phyloP scores from a whole-genome alignment of 2,113 vertebrate species.

The Rhynchomys soricoides region DNA sequence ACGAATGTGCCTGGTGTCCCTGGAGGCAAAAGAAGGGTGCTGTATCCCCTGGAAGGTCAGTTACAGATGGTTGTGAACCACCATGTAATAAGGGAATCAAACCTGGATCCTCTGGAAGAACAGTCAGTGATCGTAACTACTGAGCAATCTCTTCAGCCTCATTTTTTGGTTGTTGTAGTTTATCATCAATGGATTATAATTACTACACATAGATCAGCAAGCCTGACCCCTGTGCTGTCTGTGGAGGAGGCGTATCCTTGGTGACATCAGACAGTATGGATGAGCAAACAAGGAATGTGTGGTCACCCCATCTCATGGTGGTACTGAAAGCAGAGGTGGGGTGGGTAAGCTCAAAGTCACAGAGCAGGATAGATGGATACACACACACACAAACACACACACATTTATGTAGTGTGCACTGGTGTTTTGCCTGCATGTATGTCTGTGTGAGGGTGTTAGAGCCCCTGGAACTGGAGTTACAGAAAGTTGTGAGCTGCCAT shows the following conservation, averaged over 20 bases:
- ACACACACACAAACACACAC: no score
- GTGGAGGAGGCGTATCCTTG: background rate
- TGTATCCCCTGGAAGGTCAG: background rate
- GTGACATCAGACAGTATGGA: background rate
- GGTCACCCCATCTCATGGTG: background rate
- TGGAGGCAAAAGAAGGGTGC: background rate
- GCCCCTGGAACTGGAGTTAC: no score
- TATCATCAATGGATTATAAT: background rate
- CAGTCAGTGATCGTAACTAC: background rate
- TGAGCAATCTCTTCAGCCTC: background rate
- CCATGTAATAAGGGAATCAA: background rate
- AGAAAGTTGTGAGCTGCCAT: no score
- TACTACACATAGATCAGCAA: background rate
- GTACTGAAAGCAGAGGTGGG: background rate
- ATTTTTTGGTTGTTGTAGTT: conserved; percentile 32
- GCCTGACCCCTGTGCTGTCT: background rate
- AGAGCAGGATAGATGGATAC: background rate
- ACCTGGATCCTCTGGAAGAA: background rate
- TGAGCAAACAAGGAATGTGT: background rate
- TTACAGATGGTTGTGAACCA: background rate
- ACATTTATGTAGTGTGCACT: no score
- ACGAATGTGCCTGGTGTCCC: background rate
- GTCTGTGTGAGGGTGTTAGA: no score
- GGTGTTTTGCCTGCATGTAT: no score
- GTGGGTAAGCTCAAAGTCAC: background rate